A percentile compares a stretch with the other conserved stretches of the same genome.
Conservation (phyloP, 2,888 invertebrate genomes). For the Clistopyga incitator region DNA sequence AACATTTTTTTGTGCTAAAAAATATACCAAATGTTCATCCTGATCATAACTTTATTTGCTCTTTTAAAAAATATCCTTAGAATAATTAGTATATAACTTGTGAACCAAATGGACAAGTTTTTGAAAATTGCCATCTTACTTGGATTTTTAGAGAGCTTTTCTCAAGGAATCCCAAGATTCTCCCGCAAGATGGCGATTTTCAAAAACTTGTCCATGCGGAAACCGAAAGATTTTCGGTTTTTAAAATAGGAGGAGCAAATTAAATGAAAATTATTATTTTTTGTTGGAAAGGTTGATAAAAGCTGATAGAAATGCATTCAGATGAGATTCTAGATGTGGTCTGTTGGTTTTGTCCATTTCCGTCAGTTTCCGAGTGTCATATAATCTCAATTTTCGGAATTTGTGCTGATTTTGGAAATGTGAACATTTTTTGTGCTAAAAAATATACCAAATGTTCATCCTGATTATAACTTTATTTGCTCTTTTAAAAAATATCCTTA, state of each 20-base stretch:
- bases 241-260: too few relatives aligned
- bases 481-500: too few relatives aligned
- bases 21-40: background rate
- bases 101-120: background rate
- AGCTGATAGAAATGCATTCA: too few relatives aligned
- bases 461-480: background rate
- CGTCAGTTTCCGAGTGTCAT: background rate
- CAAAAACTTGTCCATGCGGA: background rate
- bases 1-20: background rate
- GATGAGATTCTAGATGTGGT: too few relatives aligned
- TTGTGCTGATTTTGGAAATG: too few relatives aligned
- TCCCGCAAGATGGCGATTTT: background rate
- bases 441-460: background rate
- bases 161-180: background rate
- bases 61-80: too few relatives aligned
- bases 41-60: background rate
- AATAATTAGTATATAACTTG: too few relatives aligned
- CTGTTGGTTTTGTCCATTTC: background rate
- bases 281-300: too few relatives aligned
- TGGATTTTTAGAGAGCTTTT: background rate
- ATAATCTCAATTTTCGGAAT: background rate
- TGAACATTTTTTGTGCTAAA: background rate
- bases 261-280: too few relatives aligned
- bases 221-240: too few relatives aligned
- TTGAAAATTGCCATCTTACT: background rate